These are phyloP conservation scores for Myodes glareolus DNA, from an alignment of 2,113 vertebrate genomes.

Conservation along the genomic window DNA sequence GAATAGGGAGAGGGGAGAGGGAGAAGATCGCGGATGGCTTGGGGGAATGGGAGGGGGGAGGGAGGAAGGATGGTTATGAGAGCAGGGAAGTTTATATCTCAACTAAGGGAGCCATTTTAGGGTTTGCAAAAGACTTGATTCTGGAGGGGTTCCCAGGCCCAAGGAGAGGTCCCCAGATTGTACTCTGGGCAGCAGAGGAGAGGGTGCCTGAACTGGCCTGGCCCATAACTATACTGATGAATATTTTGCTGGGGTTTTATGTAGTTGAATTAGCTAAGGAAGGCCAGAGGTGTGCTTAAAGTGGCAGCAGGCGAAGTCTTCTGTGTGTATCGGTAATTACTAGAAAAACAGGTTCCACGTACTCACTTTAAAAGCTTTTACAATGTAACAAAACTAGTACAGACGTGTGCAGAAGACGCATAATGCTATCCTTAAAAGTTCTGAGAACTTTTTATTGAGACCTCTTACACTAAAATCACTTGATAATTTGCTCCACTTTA, in stretches of 20 bases:
- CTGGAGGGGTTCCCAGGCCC: too few species aligned
- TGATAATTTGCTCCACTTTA: slow-evolving; percentile 16
- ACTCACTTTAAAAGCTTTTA: not conserved
- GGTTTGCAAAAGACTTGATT: too few species aligned
- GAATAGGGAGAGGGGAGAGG: too few species aligned
- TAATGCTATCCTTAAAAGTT: slow-evolving; percentile 14
- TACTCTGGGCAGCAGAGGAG: too few species aligned
- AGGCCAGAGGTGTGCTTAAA: not conserved
- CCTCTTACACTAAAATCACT: slow-evolving; percentile 49
- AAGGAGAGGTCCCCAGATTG: too few species aligned
- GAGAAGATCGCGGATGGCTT: too few species aligned
- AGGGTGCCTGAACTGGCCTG: too few species aligned
- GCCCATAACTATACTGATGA: too few species aligned
- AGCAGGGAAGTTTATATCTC: too few species aligned
- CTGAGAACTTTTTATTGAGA: not conserved
- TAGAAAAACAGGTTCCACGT: slow-evolving; percentile 68
- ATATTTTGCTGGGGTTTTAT: slow-evolving; percentile 29
- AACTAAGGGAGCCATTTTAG: too few species aligned
- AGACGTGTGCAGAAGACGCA: slow-evolving; percentile 31
- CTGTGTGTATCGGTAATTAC: slow-evolving; percentile 67
- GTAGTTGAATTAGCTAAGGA: slow-evolving; percentile 26
- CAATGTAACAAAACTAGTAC: slow-evolving; percentile 10
- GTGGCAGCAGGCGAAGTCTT: slow-evolving; percentile 21
- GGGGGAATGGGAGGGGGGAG: too few species aligned
- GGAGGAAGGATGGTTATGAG: too few species aligned